phyloP scores from a whole-genome alignment of 2,113 vertebrate genomes.

The Thunnus maccoyii region DNA sequence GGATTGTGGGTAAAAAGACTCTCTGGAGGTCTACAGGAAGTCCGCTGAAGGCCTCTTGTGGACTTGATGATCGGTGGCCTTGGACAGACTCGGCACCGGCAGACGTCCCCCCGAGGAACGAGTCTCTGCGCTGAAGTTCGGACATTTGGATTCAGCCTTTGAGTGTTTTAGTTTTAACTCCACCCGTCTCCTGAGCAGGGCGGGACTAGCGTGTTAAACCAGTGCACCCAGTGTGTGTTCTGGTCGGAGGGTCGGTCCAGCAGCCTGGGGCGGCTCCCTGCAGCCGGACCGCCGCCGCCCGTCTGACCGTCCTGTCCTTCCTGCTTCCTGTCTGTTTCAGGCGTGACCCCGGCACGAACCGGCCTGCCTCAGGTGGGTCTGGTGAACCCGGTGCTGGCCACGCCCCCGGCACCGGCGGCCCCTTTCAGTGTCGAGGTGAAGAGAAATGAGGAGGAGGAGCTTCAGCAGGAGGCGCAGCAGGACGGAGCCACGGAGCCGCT shows the following conservation, averaged over 20 bases:
- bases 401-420: conserved; percentile 82
- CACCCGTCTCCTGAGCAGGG: background rate
- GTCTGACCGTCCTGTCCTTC: conserved; percentile 17
- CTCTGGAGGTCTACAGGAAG: no score
- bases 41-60: no score
- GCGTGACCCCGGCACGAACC: conserved; percentile 90
- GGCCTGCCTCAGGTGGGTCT: conserved; percentile 92
- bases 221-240: background rate
- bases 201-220: background rate
- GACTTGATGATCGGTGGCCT: no score
- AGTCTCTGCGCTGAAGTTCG: no score
- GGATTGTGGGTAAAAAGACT: no score
- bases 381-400: conserved; percentile 93
- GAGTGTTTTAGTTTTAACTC: background rate
- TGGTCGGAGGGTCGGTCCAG: background rate
- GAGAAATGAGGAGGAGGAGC: conserved; percentile 78
- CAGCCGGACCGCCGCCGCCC: background rate
- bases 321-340: conserved; percentile 75
- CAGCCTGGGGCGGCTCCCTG: background rate
- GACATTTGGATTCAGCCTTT: no score
- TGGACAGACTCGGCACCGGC: no score
- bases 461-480: conserved; percentile 86
- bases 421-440: conserved; percentile 81
- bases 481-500: conserved; percentile 91
- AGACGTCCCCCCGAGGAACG: no score